phyloP scores from a whole-genome alignment of 2,888 invertebrate species.

The Drosophila ezoana region DNA sequence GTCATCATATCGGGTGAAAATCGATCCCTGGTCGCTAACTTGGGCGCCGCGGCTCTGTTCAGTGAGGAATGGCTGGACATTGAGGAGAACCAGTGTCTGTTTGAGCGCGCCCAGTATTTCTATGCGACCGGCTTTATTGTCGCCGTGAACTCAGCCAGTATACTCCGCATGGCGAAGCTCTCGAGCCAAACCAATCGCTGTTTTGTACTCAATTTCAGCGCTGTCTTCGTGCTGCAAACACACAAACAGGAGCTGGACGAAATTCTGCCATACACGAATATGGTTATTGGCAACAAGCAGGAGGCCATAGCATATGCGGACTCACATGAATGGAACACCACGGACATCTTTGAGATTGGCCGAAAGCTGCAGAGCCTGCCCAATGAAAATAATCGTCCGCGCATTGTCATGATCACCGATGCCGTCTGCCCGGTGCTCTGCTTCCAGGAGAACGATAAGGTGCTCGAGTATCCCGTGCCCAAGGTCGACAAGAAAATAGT shows the following conservation, averaged over 20 bases:
- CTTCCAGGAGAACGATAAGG: conserved; percentile 53
- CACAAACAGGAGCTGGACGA: conserved; percentile 31
- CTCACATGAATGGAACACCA: conserved; percentile 43
- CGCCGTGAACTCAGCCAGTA: conserved; percentile 47
- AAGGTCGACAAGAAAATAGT: conserved; percentile 39
- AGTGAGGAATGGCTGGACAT: conserved; percentile 51
- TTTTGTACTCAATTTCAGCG: conserved; percentile 65
- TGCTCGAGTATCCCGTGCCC: conserved; percentile 63
- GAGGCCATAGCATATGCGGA: conserved; percentile 57
- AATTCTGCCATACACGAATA: conserved; percentile 49
- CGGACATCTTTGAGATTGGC: conserved; percentile 62
- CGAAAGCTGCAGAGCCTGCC: conserved; percentile 46
- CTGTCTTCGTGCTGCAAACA: conserved; percentile 57
- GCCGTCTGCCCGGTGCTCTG: conserved; percentile 53
- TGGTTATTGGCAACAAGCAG: conserved; percentile 66
- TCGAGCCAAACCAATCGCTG: conserved; percentile 28
- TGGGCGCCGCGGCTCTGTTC: conserved; percentile 62
- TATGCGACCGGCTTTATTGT: conserved; percentile 70
- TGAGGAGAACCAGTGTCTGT: conserved; percentile 45
- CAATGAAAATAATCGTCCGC: conserved; percentile 46
- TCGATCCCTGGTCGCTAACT: conserved; percentile 67
- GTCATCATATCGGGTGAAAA: conserved; percentile 45
- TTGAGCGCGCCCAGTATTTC: conserved; percentile 45
- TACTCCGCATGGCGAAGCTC: conserved; percentile 32
- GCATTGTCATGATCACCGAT: conserved; percentile 60